Evolutionary conservation across 2,888 invertebrate species (phyloP).

Genomic region (Mycogona germanica): DNA sequence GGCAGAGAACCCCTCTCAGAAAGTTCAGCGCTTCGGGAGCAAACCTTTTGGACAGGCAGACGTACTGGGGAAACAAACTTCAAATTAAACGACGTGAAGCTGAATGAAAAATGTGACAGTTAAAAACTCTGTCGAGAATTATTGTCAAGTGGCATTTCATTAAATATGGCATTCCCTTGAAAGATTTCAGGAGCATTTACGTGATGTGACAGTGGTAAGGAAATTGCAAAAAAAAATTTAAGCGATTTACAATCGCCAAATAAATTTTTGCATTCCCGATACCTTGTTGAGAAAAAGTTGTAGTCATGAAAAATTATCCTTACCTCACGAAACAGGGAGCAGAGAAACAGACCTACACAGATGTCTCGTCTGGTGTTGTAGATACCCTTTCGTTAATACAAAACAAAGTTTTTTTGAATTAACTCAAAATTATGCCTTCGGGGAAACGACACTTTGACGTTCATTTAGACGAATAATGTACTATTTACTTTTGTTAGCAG

Average conservation of each 20-base stretch:
- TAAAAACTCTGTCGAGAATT: background rate
- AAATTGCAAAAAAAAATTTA: no score
- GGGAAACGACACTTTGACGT: background rate
- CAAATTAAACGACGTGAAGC: no score
- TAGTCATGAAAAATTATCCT: conserved; percentile 23
- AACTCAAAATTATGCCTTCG: no score
- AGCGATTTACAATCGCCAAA: no score
- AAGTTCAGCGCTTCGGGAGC: conserved; percentile 70
- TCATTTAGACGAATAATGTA: background rate
- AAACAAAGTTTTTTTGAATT: conserved; percentile 5
- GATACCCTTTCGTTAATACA: conserved; percentile 38
- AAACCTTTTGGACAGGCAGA: conserved; percentile 61
- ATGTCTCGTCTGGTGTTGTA: conserved; percentile 53
- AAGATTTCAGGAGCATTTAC: no score
- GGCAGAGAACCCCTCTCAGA: conserved; percentile 54
- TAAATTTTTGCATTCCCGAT: no score
- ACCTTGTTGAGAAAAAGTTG: no score
- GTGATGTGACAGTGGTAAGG: no score
- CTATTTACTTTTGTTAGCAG: conserved; percentile 41
- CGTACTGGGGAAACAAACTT: conserved; percentile 47
- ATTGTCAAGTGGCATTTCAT: no score
- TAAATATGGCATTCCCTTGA: no score
- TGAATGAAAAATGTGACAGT: background rate
- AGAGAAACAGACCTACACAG: conserved; percentile 61
- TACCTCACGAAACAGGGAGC: conserved; percentile 59